phyloP scores from a whole-genome alignment of 2,113 vertebrate species.

The Paradisaea rubra region DNA sequence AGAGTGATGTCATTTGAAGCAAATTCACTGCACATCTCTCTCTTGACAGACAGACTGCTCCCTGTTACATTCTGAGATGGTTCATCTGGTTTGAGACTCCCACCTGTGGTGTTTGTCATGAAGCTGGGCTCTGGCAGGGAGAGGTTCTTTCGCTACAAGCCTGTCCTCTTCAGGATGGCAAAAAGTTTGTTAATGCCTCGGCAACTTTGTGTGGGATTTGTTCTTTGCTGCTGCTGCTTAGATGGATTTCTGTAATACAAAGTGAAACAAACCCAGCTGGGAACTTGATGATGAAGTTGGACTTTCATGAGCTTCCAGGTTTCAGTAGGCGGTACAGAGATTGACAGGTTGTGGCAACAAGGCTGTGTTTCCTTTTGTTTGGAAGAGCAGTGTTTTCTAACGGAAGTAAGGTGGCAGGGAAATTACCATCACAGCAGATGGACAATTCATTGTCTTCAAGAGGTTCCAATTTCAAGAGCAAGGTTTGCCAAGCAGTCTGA shows the following conservation, averaged over 20 bases:
- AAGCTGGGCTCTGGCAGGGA: not conserved
- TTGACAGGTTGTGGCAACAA: not conserved
- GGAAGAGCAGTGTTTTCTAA: not conserved
- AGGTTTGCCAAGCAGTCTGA: not conserved
- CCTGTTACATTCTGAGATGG: not conserved
- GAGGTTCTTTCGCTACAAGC: not conserved
- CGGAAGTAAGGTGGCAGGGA: not conserved
- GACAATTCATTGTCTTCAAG: not conserved
- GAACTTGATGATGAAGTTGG: fast-evolving
- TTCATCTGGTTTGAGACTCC: not conserved
- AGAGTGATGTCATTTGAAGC: not conserved
- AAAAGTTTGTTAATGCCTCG: fast-evolving
- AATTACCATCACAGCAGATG: not conserved
- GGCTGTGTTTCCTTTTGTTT: not conserved
- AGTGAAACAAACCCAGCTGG: not conserved
- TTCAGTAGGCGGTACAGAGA: not conserved
- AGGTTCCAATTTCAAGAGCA: not conserved
- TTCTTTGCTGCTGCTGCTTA: not conserved
- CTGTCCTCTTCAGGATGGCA: not conserved
- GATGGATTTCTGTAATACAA: not conserved
- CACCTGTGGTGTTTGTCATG: not conserved
- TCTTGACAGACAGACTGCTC: not conserved
- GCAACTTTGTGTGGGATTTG: not conserved
- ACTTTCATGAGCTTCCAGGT: not conserved
- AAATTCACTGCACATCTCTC: not conserved